A percentile compares a stretch with the other conserved stretches of the same genome.
These are phyloP conservation scores for Tetragonisca angustula DNA, from an alignment of 2,888 invertebrate species.

Conservation along the genomic window DNA sequence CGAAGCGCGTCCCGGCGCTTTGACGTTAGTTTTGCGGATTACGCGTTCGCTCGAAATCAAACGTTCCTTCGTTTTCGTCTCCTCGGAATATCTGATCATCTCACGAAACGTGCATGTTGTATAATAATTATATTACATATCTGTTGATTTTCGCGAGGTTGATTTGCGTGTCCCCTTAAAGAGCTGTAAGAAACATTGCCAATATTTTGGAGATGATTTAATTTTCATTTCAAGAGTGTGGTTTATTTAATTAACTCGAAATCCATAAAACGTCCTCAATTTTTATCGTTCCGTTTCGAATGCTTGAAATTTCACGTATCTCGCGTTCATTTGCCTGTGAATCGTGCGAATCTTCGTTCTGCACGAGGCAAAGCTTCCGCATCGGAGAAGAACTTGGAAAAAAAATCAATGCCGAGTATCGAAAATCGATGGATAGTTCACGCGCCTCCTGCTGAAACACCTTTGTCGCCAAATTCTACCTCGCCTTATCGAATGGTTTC, in stretches of 20 bases:
- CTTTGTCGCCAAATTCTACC: conserved; percentile 29
- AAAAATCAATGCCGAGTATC: background rate
- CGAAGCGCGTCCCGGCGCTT: background rate
- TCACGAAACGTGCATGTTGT: background rate
- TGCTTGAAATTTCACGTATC: no score
- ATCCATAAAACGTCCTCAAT: no score
- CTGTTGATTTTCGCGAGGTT: no score
- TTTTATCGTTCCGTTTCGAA: no score
- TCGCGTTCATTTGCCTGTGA: background rate
- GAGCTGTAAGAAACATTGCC: no score
- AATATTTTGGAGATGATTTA: no score
- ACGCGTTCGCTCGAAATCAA: background rate
- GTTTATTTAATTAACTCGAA: no score
- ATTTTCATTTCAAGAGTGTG: no score
- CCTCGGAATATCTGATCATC: background rate
- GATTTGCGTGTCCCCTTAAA: no score
- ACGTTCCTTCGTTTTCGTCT: background rate
- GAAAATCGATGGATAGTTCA: conserved; percentile 10
- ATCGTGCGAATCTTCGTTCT: background rate
- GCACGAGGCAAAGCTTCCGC: background rate
- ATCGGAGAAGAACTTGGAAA: background rate
- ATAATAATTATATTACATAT: background rate
- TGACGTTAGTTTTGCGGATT: background rate
- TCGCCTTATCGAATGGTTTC: conserved; percentile 58
- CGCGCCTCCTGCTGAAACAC: background rate